These are phyloP conservation scores for Drosophila koepferae DNA, from an alignment of 2,888 invertebrate species.

Conservation along the genomic window DNA sequence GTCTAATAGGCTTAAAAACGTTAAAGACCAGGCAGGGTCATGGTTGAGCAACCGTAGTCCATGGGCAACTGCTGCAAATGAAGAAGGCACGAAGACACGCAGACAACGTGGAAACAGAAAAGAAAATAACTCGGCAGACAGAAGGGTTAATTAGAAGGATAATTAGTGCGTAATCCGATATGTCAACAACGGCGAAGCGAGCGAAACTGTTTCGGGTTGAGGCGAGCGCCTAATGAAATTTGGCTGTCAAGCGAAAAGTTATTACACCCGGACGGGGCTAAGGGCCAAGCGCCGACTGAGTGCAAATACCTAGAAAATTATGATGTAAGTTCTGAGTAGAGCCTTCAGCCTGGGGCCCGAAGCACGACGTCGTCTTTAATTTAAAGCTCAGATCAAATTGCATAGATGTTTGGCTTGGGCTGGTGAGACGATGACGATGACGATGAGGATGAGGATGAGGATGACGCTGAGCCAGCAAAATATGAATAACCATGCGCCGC, in stretches of 20 bases:
- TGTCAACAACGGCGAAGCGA: slow-evolving; percentile 69
- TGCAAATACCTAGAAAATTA: slow-evolving; percentile 69
- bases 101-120: slow-evolving; percentile 36
- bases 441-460: not conserved
- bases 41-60: slow-evolving; percentile 62
- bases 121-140: slow-evolving; percentile 48
- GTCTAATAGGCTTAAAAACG: slow-evolving; percentile 81
- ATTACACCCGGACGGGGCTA: slow-evolving; percentile 16
- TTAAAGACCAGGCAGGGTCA: slow-evolving; percentile 64
- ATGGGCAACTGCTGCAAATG: slow-evolving; percentile 42
- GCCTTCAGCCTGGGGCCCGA: not conserved
- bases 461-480: slow-evolving; percentile 37
- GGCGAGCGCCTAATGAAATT: slow-evolving; percentile 59
- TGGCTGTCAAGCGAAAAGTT: slow-evolving; percentile 50
- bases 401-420: slow-evolving; percentile 2
- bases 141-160: slow-evolving; percentile 84
- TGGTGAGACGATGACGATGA: slow-evolving; percentile 20
- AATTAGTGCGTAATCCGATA: slow-evolving; percentile 84
- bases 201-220: slow-evolving; percentile 3
- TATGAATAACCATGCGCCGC: slow-evolving; percentile 66
- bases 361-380: slow-evolving; percentile 4
- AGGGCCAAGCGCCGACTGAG: slow-evolving; percentile 6
- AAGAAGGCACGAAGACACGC: slow-evolving; percentile 16
- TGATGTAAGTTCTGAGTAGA: slow-evolving; percentile 56
- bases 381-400: slow-evolving; percentile 33